phyloP scores from a whole-genome alignment of 1,140 invertebrate species.

The Pseudomyrmex cubaensis region DNA sequence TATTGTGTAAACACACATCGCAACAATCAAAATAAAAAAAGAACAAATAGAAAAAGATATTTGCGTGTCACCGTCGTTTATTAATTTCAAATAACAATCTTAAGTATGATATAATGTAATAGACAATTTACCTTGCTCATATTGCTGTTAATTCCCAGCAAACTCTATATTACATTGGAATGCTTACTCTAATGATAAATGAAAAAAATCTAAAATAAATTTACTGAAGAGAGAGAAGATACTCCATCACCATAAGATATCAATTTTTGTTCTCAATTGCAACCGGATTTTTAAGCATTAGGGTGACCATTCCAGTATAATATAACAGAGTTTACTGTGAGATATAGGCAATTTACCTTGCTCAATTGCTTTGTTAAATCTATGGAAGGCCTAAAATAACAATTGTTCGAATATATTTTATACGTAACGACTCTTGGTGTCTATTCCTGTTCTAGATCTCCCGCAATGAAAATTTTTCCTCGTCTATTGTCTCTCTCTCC shows the following conservation, averaged over 20 bases:
- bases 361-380: conserved; percentile 61
- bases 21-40: conserved; percentile 19
- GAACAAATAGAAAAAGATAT: not conserved
- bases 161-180: no score
- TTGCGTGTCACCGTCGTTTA: conserved; percentile 68
- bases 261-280: no score
- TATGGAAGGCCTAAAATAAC: conserved; percentile 73
- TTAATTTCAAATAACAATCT: conserved; percentile 79
- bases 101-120: conserved; percentile 74
- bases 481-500: not conserved
- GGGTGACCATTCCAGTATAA: no score
- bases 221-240: no score
- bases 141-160: conserved; percentile 53
- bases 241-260: no score
- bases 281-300: no score
- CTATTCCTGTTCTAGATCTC: not conserved
- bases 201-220: no score
- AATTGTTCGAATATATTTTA: conserved; percentile 69
- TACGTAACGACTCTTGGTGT: not conserved
- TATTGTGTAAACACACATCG: not conserved
- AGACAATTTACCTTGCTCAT: conserved; percentile 49
- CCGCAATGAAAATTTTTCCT: not conserved
- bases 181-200: no score
- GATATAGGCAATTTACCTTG: conserved; percentile 64
- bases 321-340: no score